These are phyloP conservation scores for Holacanthella duospinosa DNA, from an alignment of 2,888 invertebrate species.

Conservation along the genomic window DNA sequence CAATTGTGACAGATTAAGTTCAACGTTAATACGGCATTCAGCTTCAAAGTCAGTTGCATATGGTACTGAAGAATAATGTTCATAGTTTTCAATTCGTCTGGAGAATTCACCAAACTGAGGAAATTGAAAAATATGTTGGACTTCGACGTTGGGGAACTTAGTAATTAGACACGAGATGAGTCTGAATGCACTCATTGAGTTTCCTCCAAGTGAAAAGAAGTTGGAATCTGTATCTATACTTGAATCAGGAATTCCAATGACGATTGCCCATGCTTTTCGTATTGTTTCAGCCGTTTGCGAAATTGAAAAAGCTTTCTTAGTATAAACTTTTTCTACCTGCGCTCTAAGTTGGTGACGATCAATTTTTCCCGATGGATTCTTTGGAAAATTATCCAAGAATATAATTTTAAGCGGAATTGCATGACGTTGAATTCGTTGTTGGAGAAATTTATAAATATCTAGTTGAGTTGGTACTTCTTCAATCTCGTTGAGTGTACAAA, in stretches of 20 bases:
- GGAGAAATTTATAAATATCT: background rate
- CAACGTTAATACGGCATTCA: too few relatives aligned
- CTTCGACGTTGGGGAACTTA: too few relatives aligned
- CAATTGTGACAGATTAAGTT: too few relatives aligned
- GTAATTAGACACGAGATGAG: too few relatives aligned
- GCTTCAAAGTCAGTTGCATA: background rate
- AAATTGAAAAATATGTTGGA: too few relatives aligned
- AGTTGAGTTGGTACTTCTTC: background rate
- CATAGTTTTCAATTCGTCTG: background rate
- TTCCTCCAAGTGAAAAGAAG: background rate
- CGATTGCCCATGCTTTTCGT: background rate
- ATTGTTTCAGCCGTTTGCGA: background rate
- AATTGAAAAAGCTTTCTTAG: background rate
- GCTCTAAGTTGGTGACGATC: too few relatives aligned
- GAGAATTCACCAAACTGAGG: background rate
- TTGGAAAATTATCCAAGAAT: background rate
- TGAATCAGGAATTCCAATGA: background rate
- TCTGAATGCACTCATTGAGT: background rate
- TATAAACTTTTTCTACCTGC: background rate
- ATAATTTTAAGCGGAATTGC: background rate
- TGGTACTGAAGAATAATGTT: too few relatives aligned
- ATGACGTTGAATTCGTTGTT: background rate
- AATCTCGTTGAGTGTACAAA: background rate
- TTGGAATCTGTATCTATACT: background rate
- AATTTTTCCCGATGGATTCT: background rate